Base-by-base conservation (phyloP, 1,140 invertebrate genomes). In the Branchinecta lindahli region DNA sequence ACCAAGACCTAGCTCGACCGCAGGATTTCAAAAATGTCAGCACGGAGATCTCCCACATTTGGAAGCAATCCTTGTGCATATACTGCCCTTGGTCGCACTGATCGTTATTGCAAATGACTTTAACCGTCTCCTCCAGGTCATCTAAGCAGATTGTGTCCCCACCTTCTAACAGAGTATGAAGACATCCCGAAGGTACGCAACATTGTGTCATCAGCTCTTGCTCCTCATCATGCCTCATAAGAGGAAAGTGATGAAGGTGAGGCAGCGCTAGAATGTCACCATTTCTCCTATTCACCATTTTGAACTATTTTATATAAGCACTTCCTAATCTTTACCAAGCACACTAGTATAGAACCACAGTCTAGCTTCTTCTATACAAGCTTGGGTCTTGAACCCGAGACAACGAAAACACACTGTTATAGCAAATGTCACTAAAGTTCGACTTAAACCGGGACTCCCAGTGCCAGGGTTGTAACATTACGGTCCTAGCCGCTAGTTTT, bases 21-120 rank as follows among this genome's bases (percentile, higher is more conserved):
- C 89, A 92, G 8, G 88, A 88, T 76, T 93, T 91, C 66, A 96
- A 83, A 76, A 91, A 94, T 46, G 87, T 86, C 71, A 96, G 83
- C 18, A 96, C 88, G 3, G 74, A 72, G 68, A 79, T 73, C 70
- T 81, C 79, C 77, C 79, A 81, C 18, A 75, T 74, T 20, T 71
- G 90, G 81, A 96, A 98, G 80, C 94, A 98, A 75, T 92, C 89
- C 72, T 88, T 85, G 82, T 98, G 94, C 94, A 98, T 97, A 80
- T 88, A 95, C 76, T 88, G 85, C 21, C 93, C 91, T 73, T 85
- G 82, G 66, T 83, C 81, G 81, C 94, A 98, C 72, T 86, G 85
- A 74, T 95, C 93, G 82, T 96, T 96, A 83, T 94, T 96, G 84
- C 94, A 98, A 65, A 88, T 84, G n/a, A 96, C 90, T 77, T 88